These are phyloP conservation scores for Cydia splendana DNA, from an alignment of 1,140 invertebrate genomes.

Conservation along the genomic window DNA sequence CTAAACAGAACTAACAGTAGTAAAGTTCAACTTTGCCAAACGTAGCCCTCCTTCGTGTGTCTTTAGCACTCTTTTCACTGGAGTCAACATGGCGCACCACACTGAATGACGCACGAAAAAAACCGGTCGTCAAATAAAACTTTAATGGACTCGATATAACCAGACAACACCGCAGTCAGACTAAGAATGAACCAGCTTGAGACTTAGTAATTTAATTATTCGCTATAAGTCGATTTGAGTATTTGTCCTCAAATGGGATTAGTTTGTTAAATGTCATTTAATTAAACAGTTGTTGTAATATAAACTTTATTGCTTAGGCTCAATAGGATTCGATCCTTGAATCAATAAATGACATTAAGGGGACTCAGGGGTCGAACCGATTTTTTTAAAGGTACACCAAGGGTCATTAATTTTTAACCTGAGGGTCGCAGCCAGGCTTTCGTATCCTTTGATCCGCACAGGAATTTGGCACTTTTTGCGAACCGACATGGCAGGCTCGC, in stretches of 20 bases:
- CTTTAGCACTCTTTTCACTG: slow-evolving; percentile 53
- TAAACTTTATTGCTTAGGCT: not conserved
- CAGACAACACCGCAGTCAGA: not conserved
- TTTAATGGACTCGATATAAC: not conserved
- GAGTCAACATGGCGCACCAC: slow-evolving; percentile 45
- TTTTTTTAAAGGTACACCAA: too few species aligned
- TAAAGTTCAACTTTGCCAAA: slow-evolving; percentile 58
- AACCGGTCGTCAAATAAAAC: slow-evolving; percentile 17
- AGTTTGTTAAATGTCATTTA: slow-evolving; percentile 5
- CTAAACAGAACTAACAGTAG: slow-evolving; percentile 45
- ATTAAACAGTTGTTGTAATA: slow-evolving; percentile 7
- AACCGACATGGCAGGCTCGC: too few species aligned
- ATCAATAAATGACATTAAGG: not conserved
- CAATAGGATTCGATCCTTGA: not conserved
- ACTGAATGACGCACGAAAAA: not conserved
- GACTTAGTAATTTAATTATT: not conserved
- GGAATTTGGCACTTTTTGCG: too few species aligned
- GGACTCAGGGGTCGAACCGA: too few species aligned
- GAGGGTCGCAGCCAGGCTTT: too few species aligned
- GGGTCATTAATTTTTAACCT: too few species aligned
- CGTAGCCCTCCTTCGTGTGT: slow-evolving; percentile 52
- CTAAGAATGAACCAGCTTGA: not conserved
- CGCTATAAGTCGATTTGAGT: not conserved
- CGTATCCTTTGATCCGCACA: too few species aligned
- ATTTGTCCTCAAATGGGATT: not conserved